Evolutionary conservation across 2,888 invertebrate species (phyloP).

Genomic region (Acanthosepion esculentum): DNA sequence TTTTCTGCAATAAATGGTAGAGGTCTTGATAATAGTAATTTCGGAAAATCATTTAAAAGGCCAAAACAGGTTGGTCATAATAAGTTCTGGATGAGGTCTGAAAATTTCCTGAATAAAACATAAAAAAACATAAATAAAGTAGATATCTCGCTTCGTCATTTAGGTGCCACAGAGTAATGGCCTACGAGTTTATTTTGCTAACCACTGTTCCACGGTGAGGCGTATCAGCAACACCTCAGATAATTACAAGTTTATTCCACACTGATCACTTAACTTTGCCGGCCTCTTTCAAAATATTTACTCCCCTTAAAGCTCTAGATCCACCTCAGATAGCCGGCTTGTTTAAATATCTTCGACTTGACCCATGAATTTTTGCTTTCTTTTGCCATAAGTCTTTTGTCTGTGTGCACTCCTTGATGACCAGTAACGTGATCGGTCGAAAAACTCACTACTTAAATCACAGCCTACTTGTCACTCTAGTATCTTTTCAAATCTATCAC

Average conservation of each 20-base stretch:
- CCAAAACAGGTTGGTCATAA: no score
- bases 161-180: background rate
- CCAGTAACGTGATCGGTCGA: background rate
- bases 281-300: slow-evolving; percentile 4
- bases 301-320: background rate
- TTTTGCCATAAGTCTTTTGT: background rate
- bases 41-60: no score
- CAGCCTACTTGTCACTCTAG: background rate
- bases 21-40: no score
- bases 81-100: no score
- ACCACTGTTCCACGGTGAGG: background rate
- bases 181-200: background rate
- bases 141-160: no score
- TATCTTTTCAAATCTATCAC: background rate
- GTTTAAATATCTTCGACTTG: background rate
- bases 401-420: background rate
- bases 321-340: background rate
- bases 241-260: background rate
- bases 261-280: background rate
- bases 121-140: no score
- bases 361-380: background rate
- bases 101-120: no score
- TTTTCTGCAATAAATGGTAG: no score
- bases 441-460: background rate
- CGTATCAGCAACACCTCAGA: background rate